phyloP scores from a whole-genome alignment of 2,888 invertebrate species.

The Orthonevra nobilis region DNA sequence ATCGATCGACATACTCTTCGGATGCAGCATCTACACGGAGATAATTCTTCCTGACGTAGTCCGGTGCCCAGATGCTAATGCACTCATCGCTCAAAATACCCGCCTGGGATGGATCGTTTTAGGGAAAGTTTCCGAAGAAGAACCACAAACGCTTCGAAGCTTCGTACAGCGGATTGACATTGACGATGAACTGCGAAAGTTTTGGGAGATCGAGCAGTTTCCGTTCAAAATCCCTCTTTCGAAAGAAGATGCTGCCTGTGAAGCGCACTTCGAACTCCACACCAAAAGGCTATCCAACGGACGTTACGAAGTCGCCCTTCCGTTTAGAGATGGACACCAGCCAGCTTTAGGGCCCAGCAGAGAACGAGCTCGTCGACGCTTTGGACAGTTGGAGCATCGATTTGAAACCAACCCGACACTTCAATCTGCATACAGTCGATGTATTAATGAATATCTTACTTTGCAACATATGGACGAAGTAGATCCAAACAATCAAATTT shows the following conservation, averaged over 20 bases:
- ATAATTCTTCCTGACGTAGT: background rate
- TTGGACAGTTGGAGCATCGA: background rate
- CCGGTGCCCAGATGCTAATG: background rate
- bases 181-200: background rate
- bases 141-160: background rate
- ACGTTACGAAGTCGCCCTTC: background rate
- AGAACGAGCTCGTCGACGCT: background rate
- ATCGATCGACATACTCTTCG: background rate
- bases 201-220: constrained; percentile 3
- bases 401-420: background rate
- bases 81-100: too few relatives aligned
- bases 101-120: too few relatives aligned
- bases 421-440: background rate
- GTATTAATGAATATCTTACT: background rate
- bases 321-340: too few relatives aligned
- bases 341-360: too few relatives aligned
- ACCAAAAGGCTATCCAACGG: background rate
- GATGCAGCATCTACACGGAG: background rate
- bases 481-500: background rate
- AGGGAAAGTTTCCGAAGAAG: background rate
- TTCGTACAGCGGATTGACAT: background rate
- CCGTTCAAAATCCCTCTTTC: background rate
- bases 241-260: too few relatives aligned
- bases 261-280: too few relatives aligned
- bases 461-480: background rate